Percentiles rank a stretch among this genome's conserved stretches.
These are phyloP conservation scores for Trachelus stipa DNA, from an alignment of 2,888 invertebrate species.

Conservation along the genomic window DNA sequence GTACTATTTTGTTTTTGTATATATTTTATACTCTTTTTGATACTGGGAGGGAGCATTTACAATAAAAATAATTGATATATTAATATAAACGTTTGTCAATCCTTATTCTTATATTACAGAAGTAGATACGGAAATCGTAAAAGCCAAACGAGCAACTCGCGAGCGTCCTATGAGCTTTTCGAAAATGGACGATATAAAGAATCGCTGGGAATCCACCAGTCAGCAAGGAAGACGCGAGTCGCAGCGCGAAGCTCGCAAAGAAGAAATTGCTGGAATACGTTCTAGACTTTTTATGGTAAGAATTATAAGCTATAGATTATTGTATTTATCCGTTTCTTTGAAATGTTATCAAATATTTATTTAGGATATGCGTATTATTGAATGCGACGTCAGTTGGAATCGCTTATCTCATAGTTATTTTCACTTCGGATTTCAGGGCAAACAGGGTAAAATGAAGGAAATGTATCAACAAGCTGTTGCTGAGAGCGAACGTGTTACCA, in stretches of 20 bases:
- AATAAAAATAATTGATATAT: neutral
- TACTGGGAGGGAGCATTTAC: neutral
- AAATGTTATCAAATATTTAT: neutral
- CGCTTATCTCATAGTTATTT: neutral
- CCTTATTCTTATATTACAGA: conserved; percentile 60
- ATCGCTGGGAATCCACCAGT: conserved; percentile 76
- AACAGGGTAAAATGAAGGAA: conserved; percentile 91
- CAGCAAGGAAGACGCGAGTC: conserved; percentile 69
- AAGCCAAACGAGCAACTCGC: conserved; percentile 71
- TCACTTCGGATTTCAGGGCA: conserved; percentile 72
- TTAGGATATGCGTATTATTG: neutral
- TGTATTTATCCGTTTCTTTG: neutral
- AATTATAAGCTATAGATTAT: conserved; percentile 19
- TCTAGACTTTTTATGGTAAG: conserved; percentile 84
- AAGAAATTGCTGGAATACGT: conserved; percentile 88
- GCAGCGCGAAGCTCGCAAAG: conserved; percentile 84
- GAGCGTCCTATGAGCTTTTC: conserved; percentile 85
- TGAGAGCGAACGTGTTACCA: conserved; percentile 76
- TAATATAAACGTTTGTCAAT: neutral
- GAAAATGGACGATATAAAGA: conserved; percentile 87
- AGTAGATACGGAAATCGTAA: conserved; percentile 74
- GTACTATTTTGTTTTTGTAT: neutral
- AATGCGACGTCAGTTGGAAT: neutral
- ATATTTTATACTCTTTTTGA: neutral
- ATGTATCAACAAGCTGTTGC: conserved; percentile 91